Evolutionary conservation across 2,113 vertebrate genomes (phyloP).

Genomic region (Campylomormyrus tamandua): DNA sequence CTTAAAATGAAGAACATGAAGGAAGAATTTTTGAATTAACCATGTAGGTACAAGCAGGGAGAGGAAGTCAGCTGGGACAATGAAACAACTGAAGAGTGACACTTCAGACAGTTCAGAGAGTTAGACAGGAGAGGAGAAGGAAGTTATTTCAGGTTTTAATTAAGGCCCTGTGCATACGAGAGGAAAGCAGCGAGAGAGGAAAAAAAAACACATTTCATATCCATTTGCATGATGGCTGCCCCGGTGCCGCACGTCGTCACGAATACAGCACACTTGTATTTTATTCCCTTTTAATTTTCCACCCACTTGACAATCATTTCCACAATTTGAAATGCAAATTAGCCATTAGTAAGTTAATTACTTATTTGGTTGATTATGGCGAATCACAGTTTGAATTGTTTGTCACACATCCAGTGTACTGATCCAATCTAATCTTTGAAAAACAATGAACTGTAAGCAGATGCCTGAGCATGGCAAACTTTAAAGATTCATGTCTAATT

Average conservation of each 20-base stretch:
- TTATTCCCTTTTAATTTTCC: slow-evolving; percentile 8
- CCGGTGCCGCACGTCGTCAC: too few species aligned
- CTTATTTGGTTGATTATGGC: background rate
- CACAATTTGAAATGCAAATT: slow-evolving; percentile 13
- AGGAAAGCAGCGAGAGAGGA: background rate
- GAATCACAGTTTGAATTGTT: slow-evolving; percentile 11
- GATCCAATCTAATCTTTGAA: background rate
- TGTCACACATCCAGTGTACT: background rate
- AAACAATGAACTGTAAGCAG: background rate
- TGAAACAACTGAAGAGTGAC: background rate
- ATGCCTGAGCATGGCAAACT: background rate
- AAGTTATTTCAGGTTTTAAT: background rate
- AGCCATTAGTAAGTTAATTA: slow-evolving; percentile 17
- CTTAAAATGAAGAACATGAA: background rate
- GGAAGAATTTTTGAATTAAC: background rate
- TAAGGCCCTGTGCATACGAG: background rate
- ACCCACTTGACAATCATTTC: slow-evolving; percentile 5
- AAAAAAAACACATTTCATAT: background rate
- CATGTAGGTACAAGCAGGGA: background rate
- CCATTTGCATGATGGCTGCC: background rate
- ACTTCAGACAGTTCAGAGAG: background rate
- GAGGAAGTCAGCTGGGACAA: background rate
- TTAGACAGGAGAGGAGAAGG: background rate
- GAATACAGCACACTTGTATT: background rate
- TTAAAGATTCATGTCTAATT: background rate